These are phyloP conservation scores for Podarcis lilfordi DNA, from an alignment of 2,797 vertebrate genomes.

Conservation along the genomic window DNA sequence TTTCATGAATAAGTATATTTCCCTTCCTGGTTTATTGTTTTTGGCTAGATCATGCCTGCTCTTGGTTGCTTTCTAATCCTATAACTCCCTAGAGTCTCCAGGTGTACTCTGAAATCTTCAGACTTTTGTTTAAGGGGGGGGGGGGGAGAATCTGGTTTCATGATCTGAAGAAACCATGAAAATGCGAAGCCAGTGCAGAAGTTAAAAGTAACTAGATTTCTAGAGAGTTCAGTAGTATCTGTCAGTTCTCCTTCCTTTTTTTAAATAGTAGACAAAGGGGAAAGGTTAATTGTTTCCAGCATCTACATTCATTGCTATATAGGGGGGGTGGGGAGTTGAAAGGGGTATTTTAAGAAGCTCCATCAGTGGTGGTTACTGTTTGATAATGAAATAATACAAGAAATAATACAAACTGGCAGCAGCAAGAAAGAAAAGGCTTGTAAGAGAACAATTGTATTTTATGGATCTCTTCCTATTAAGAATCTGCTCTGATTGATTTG, in stretches of 20 bases:
- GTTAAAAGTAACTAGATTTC: background rate
- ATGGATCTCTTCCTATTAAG: slow-evolving; percentile 6
- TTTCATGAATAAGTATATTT: background rate
- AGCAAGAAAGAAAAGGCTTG: background rate
- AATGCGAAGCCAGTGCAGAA: background rate
- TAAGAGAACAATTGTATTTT: slow-evolving; percentile 9
- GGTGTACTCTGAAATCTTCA: no score
- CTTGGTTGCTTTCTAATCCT: background rate
- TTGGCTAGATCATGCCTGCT: background rate
- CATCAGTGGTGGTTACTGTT: background rate
- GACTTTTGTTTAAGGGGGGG: background rate
- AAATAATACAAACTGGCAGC: background rate
- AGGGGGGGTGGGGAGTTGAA: background rate
- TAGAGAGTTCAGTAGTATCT: background rate
- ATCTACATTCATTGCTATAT: background rate
- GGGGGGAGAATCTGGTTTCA: background rate
- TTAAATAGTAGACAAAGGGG: background rate
- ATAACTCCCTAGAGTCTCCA: background rate
- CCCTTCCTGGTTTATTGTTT: background rate
- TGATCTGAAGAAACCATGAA: background rate
- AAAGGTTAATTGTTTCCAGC: background rate
- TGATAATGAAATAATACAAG: background rate
- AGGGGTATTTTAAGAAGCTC: background rate
- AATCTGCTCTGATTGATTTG: slow-evolving; percentile 10
- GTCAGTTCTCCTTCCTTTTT: background rate